Base-by-base conservation (phyloP, 2,113 vertebrate species). In the Campylomormyrus numenius region DNA sequence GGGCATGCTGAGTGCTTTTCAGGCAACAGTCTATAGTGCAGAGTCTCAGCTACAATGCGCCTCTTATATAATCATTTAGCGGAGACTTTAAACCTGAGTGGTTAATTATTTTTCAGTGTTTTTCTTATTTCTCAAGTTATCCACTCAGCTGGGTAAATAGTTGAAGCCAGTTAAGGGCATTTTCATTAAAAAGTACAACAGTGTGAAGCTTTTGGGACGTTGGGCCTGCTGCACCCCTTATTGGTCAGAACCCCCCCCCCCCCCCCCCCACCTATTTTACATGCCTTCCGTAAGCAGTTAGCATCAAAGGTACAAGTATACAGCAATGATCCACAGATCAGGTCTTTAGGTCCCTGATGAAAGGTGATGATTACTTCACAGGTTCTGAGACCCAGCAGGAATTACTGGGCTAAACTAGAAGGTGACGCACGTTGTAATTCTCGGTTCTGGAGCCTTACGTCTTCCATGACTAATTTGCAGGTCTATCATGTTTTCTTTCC, bases 41-140 rank as follows among this genome's bases (percentile, higher is more conserved):
- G n/a, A 53, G 27, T 19, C 27, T 87, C 27, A 24, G 10, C 48
- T 35, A 17, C 86, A 53, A 10, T 27, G 83, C 31, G 1, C 0
- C 13, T 27, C 48, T 11, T 70, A 50, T 27, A 27, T 86, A n/a
- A 46, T 86, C n/a, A 50, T 46, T 50, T 86, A 48, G 84, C 4
- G 2, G 45, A 50, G 10, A 86, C 24, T 86, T 86, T 50, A 27
- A 86, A 49, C 45, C 45, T 2, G n/a, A 27, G 24, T 31, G 24
- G n/a, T 86, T 50, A 70, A 70, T 70, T 70, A 70, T 70, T 70
- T 70, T 70, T 70, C 62, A 70, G n/a, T 70, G n/a, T 70, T 70
- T 70, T 31, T 27, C 24, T 42, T 42, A 49, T 49, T 49, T 49
- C 48, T 46, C 84, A 49, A 27, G n/a, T 49, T 50, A 50, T 80